phyloP scores from a whole-genome alignment of 2,113 vertebrate genomes.

The Actinemys pallida region DNA sequence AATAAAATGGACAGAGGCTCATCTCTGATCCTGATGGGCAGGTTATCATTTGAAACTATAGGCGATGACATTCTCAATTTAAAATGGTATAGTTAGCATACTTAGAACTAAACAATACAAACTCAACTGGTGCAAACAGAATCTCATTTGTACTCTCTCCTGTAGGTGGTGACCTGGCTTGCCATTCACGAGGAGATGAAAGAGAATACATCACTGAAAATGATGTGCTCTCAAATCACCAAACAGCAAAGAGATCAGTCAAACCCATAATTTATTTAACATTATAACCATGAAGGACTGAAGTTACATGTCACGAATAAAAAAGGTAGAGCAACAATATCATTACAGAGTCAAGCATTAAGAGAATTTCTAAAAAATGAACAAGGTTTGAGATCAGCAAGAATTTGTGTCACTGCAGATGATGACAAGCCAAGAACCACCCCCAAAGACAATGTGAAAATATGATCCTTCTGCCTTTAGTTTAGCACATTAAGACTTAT shows the following conservation, averaged over 20 bases:
- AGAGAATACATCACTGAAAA: not conserved
- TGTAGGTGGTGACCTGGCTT: not conserved
- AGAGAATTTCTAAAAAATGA: not conserved
- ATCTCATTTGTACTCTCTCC: rapidly evolving
- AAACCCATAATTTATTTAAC: not conserved
- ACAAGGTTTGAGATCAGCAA: not conserved
- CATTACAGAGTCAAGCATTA: not conserved
- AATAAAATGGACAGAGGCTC: not conserved
- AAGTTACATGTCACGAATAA: not conserved
- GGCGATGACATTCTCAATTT: not conserved
- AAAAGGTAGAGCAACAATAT: not conserved
- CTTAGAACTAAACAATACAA: not conserved
- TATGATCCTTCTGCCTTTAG: not conserved
- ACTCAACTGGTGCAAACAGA: not conserved
- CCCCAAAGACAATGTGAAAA: not conserved
- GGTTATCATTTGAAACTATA: not conserved
- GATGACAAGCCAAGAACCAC: not conserved
- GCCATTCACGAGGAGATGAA: not conserved
- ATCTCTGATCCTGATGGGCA: not conserved
- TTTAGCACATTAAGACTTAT: not conserved
- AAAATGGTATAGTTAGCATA: not conserved
- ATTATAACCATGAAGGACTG: not conserved
- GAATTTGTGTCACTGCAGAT: not conserved
- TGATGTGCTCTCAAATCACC: not conserved
- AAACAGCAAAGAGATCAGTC: not conserved